Base-by-base conservation (phyloP, 2,888 invertebrate genomes). In the Lasius fuliginosus region DNA sequence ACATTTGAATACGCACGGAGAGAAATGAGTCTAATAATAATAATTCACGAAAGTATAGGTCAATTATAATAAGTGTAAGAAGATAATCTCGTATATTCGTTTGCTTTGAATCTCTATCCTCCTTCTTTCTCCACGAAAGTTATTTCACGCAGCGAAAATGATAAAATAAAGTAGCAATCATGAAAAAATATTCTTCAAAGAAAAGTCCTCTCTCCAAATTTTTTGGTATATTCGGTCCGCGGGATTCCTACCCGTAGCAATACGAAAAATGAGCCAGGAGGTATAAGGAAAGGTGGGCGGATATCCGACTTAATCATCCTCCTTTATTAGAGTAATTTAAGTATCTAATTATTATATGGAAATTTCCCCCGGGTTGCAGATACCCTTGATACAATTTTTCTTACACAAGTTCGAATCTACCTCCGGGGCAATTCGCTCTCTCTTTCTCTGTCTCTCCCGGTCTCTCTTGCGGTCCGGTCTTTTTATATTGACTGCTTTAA, bases 261-360 rank as follows among this genome's bases (percentile, higher is more conserved):
- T 75, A 40, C 53, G 64, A 82, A 69, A 64, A 69, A 36, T n/a
- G 58, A 81, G 40, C 49, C 65, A 49, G 67, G 76, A 85, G 85
- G 81, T 82, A 53, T 3, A 53, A 53, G 53, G n/a, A 53, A 53
- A 87, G 82, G 88, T 81, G 87, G 86, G 85, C 85, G 85, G 87
- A 89, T 84, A 87, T 87, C 81, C 86, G 90, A 90, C 90, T 92
- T 92, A 90, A 92, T 92, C 92, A 92, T 92, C 92, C 92, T 90
- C 90, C 90, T 92, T 93, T 91, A 92, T 93, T 91, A 90, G 87
- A 89, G 91, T 91, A 92, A 92, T 94, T 93, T 91, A 91, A 89
- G 91, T 91, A 93, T 92, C 91, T 94, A 94, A 94, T 94, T 94
- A 93, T 93, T 92, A 91, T 91, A 92, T 92, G 92, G 92, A 94